These are phyloP conservation scores for Melanotus villosus DNA, from an alignment of 2,888 invertebrate genomes.

Conservation along the genomic window DNA sequence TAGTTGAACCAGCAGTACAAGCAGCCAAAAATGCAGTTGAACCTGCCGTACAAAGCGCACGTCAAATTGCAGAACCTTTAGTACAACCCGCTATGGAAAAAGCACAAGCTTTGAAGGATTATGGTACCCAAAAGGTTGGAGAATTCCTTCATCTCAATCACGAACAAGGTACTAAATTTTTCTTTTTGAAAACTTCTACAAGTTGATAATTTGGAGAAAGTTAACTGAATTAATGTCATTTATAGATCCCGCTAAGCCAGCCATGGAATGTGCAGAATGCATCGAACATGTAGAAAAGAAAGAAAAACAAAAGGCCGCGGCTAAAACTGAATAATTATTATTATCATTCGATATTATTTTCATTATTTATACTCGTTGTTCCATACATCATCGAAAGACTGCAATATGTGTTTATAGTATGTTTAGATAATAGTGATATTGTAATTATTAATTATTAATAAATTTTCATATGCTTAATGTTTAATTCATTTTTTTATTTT, in stretches of 20 bases:
- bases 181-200: neutral
- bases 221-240: neutral
- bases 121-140: constrained; percentile 60
- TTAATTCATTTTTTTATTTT: neutral
- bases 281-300: constrained; percentile 37
- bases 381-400: constrained; percentile 25
- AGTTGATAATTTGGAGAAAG: neutral
- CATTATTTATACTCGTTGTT: constrained; percentile 26
- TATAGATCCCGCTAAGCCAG: constrained; percentile 6
- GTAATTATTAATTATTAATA: constrained; percentile 18
- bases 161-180: constrained; percentile 23
- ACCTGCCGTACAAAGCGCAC: constrained; percentile 36
- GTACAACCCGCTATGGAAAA: constrained; percentile 59
- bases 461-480: constrained; percentile 15
- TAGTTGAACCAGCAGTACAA: constrained; percentile 51
- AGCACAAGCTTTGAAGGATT: constrained; percentile 59
- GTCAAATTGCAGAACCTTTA: constrained; percentile 54
- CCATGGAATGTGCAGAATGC: constrained; percentile 48
- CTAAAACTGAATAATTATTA: neutral
- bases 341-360: neutral
- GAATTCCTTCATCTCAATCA: constrained; percentile 54
- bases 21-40: constrained; percentile 46
- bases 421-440: constrained; percentile 10
- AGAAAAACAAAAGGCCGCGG: neutral
- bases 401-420: constrained; percentile 22